phyloP scores from a whole-genome alignment of 2,888 invertebrate genomes.

The Cotesia congregata region DNA sequence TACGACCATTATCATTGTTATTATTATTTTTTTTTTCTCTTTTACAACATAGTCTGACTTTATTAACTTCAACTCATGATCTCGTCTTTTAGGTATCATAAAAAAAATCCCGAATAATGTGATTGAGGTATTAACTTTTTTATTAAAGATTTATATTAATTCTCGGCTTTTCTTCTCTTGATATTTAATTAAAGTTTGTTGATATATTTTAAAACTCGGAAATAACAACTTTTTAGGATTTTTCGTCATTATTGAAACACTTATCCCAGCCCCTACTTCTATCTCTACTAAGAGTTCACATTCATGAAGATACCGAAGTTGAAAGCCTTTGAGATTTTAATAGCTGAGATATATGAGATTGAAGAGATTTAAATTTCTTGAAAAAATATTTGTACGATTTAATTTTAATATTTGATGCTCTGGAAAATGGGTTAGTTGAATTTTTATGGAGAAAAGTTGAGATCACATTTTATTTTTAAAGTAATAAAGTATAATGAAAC shows the following conservation, averaged over 20 bases:
- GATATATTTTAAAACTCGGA: neutral
- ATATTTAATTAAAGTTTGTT: neutral
- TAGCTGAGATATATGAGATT: no score
- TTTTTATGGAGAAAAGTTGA: no score
- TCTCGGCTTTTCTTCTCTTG: neutral
- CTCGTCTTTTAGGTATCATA: neutral
- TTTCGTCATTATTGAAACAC: neutral
- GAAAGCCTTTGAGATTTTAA: no score
- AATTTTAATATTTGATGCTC: no score
- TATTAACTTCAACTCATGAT: neutral
- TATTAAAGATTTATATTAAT: constrained; percentile 1
- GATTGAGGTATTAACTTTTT: neutral
- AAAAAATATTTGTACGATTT: no score
- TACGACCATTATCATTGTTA: neutral
- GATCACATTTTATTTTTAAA: no score
- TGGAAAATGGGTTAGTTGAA: no score
- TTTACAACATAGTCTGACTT: neutral
- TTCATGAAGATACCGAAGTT: no score
- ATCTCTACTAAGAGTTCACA: no score
- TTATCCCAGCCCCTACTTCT: no score
- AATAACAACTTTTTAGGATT: neutral
- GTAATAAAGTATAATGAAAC: no score
- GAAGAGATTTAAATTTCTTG: no score
- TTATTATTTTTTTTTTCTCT: neutral
- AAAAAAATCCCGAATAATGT: neutral